These are phyloP conservation scores for Drosophila subquinaria DNA, from an alignment of 2,888 invertebrate species.

Conservation along the genomic window DNA sequence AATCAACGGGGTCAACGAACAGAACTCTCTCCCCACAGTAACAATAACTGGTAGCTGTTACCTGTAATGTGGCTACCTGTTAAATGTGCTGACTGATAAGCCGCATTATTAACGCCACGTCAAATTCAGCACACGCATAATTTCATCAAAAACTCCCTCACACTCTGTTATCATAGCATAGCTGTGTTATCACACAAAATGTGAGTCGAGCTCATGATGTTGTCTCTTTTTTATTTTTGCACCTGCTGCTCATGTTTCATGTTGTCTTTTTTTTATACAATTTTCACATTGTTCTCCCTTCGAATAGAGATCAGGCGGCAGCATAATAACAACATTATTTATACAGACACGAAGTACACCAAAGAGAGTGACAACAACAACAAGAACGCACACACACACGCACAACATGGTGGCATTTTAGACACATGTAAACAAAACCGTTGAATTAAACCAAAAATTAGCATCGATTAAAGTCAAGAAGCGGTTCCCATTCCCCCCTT, in stretches of 20 bases:
- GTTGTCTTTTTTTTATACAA: conserved; percentile 22
- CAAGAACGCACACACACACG: conserved; percentile 14
- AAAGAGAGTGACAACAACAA: conserved; percentile 13
- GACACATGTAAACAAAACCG: conserved; percentile 80
- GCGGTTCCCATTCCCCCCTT: conserved; percentile 25
- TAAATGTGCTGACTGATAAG: conserved; percentile 63
- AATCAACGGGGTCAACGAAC: conserved; percentile 4
- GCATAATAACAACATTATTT: conserved; percentile 77
- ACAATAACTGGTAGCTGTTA: background rate
- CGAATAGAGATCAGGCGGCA: conserved; percentile 56
- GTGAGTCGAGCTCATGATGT: conserved; percentile 18
- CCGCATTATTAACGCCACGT: conserved; percentile 69
- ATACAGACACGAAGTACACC: conserved; percentile 36
- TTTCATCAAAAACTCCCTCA: conserved; percentile 59
- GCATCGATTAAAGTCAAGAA: conserved; percentile 81
- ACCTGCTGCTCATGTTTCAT: conserved; percentile 68
- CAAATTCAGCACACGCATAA: conserved; percentile 60
- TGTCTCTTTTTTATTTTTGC: conserved; percentile 43
- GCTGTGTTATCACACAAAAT: background rate
- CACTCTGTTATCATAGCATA: conserved; percentile 18
- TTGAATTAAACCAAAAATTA: conserved; percentile 81
- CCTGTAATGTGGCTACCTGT: background rate
- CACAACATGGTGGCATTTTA: conserved; percentile 58
- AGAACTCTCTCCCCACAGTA: background rate
- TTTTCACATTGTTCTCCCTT: conserved; percentile 23